Base-by-base conservation (phyloP, 23 tunicate genomes). In the Ascidia mentula region DNA sequence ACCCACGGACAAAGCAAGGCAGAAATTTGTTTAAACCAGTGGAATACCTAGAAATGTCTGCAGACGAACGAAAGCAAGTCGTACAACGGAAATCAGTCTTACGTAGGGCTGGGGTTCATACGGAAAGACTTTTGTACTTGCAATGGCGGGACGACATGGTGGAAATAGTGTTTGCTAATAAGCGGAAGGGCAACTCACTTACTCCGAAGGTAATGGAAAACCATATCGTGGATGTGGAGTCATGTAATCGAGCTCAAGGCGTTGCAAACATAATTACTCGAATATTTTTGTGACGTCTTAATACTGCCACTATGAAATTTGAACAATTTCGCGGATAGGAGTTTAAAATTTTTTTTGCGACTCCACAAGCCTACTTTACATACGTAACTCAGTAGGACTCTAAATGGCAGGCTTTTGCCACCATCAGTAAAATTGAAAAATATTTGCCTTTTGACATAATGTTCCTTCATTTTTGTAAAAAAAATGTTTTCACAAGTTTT, bases 121-220 rank as follows among this genome's bases (percentile, higher is more conserved):
- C 65, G 73, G 73, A 81, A 9, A 82, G 84, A 26, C 65, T 86
- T 31, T 69, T 91, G 35, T 73, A 79, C 35, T 37, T 85, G 35
- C 84, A 60, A 34, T 86, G 84, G 85, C 70, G 87, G 34, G 83
- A 79, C 61, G 77, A 91, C 69, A 85, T 72, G 60, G 89, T 77
- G 31, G 97, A 91, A 78, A 91, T 91, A 34, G 59, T 91, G 22
- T 77, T 91, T 82, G 75, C 90, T 17, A 91, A 91, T 60, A 40
- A 81, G 32, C 2, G 60, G 45, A 53, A 82, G 59, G 59, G 60
- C 31, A 91, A 91, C 40, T 74, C 84, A 30, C 38, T 85, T 8
- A 86, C 89, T 1, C 90, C 90, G 4, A 79, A 78, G 81, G 97
- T 91, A 73, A 40, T 90, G 74, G 26, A 18, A 36, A 9, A 9